Evolutionary conservation across 2,113 vertebrate species (phyloP).

Genomic region (Mirounga angustirostris): DNA sequence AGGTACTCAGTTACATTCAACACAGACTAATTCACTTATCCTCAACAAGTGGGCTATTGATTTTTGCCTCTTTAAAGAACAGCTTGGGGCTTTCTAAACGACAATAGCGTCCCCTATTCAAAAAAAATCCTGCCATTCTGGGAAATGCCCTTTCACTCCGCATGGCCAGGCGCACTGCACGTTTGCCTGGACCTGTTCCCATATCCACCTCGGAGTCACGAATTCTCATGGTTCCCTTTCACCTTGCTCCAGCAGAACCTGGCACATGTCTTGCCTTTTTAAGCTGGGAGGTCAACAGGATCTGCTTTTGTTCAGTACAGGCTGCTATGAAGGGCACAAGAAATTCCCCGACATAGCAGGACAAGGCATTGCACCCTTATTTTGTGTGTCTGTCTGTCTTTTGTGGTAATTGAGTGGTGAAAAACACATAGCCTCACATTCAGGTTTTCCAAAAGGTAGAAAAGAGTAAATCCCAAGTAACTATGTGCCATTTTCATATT

Average conservation of each 20-base stretch:
- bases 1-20: constrained; percentile 89
- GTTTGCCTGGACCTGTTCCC: constrained; percentile 70
- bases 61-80: constrained; percentile 89
- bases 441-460: background rate
- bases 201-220: background rate
- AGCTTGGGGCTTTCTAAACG: constrained; percentile 87
- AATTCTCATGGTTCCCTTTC: constrained; percentile 49
- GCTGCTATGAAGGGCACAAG: background rate
- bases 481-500: background rate
- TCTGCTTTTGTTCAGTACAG: background rate
- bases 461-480: background rate
- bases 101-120: constrained; percentile 80
- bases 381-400: background rate
- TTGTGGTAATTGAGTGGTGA: background rate
- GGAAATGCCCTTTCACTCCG: constrained; percentile 78
- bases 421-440: background rate
- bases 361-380: too few species aligned
- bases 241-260: background rate
- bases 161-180: background rate
- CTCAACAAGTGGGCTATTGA: constrained; percentile 92
- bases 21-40: constrained; percentile 90
- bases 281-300: constrained; percentile 38
- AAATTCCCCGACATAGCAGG: background rate
- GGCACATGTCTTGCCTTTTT: background rate
- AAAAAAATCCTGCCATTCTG: constrained; percentile 23